Conservation (phyloP, 1,140 invertebrate genomes). For the Sycophila sp. region DNA sequence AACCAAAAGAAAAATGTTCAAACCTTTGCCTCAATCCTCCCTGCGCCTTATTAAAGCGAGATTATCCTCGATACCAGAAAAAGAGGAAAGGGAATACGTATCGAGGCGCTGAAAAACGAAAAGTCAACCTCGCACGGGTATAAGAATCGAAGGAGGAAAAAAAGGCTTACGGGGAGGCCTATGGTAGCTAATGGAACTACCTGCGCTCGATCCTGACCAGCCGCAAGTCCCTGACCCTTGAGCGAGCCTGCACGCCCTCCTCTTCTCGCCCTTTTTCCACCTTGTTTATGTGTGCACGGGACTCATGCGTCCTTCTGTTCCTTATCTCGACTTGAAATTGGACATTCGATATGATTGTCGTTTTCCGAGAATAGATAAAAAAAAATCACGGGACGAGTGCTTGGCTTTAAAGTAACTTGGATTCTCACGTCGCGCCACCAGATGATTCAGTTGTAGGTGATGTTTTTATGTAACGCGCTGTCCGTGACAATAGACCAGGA, state of each 20-base stretch:
- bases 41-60: conserved; percentile 10
- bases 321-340: no score
- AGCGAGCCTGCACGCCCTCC: background rate
- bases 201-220: conserved; percentile 20
- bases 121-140: no score
- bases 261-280: background rate
- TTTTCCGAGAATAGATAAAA: background rate
- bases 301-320: no score
- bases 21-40: conserved; percentile 19
- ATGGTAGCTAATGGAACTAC: conserved; percentile 14
- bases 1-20: background rate
- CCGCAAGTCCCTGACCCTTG: conserved; percentile 28
- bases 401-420: no score
- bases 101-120: no score
- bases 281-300: no score
- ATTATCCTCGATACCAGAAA: conserved; percentile 7
- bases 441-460: no score
- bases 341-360: no score
- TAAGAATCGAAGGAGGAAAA: background rate
- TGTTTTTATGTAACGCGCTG: no score
- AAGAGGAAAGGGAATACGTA: conserved; percentile 35
- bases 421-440: no score
- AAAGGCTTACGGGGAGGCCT: background rate
- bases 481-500: no score
- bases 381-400: no score